Conservation (phyloP, 2,888 invertebrate genomes). For the Euplagia quadripunctaria region DNA sequence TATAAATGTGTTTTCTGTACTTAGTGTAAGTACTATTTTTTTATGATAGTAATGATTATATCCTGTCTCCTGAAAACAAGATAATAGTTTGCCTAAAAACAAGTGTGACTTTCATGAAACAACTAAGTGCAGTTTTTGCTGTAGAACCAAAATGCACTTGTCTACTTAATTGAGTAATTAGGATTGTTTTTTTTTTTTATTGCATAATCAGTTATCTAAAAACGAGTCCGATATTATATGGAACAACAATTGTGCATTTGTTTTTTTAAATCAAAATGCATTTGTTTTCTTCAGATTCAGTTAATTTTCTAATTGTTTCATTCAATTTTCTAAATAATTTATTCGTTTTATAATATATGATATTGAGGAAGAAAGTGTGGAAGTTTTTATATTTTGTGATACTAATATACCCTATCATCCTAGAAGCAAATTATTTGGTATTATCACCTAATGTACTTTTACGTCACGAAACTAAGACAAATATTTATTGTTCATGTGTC, state of each 20-base stretch:
- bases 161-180: too few species aligned
- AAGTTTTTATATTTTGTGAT: neutral
- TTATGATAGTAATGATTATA: neutral
- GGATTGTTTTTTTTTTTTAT: neutral
- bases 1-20: slow-evolving; percentile 36
- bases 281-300: neutral
- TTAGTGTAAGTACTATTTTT: slow-evolving; percentile 28
- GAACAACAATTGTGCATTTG: neutral
- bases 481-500: neutral
- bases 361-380: neutral
- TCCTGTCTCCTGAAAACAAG: neutral
- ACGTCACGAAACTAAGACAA: neutral
- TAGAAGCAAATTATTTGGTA: neutral
- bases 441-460: neutral
- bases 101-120: neutral
- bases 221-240: neutral
- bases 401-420: neutral
- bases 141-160: neutral
- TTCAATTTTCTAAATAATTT: neutral
- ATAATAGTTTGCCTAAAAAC: neutral
- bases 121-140: neutral
- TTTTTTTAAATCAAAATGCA: neutral
- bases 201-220: neutral
- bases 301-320: neutral
- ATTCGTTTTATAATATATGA: neutral